These are phyloP conservation scores for Bombycilla garrulus DNA, from an alignment of 2,113 vertebrate genomes.

Conservation along the genomic window DNA sequence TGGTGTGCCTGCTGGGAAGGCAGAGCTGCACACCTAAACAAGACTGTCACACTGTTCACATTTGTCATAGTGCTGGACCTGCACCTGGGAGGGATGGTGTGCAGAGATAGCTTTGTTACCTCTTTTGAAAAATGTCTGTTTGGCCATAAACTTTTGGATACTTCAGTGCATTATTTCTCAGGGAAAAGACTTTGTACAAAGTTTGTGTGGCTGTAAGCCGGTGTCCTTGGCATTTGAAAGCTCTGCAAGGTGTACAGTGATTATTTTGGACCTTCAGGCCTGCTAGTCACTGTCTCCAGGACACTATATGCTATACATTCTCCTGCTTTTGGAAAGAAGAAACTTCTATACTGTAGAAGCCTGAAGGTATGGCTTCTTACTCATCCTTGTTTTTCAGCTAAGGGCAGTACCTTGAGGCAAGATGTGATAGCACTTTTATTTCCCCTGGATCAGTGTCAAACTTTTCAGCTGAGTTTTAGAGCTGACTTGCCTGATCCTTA, in stretches of 20 bases:
- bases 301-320: fast-evolving
- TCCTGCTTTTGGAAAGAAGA: neutral
- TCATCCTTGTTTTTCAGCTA: neutral
- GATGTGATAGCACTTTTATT: neutral
- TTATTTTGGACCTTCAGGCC: neutral
- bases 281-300: neutral
- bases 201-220: neutral
- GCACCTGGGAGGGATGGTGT: neutral
- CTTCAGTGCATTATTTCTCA: neutral
- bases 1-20: neutral
- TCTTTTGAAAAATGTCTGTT: neutral
- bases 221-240: neutral
- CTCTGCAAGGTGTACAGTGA: neutral
- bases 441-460: neutral
- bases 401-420: neutral
- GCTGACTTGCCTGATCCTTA: neutral
- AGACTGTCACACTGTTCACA: neutral
- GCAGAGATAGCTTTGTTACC: neutral
- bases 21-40: neutral
- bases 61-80: neutral
- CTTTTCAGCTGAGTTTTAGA: neutral
- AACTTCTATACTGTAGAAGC: neutral
- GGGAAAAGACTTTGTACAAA: neutral
- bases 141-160: neutral
- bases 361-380: neutral